Evolutionary conservation across 1,140 invertebrate genomes (phyloP).

Genomic region (Caenorhabditis latens): DNA sequence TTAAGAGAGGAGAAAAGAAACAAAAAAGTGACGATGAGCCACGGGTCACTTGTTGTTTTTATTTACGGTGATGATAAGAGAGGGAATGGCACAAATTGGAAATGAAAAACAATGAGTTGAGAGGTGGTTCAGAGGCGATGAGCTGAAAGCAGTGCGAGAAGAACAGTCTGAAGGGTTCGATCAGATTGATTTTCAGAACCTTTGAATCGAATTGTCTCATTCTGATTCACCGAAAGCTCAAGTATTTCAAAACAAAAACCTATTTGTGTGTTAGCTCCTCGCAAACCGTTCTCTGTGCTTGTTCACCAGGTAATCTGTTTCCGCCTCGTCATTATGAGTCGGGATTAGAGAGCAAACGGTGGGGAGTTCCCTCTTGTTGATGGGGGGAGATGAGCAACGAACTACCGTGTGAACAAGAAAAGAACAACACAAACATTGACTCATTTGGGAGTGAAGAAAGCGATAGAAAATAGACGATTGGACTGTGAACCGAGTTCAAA

Average conservation of each 20-base stretch:
- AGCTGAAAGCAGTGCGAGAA: background rate
- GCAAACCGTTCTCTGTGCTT: background rate
- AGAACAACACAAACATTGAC: slow-evolving; percentile 42
- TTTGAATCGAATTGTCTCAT: too few species aligned
- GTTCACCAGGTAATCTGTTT: background rate
- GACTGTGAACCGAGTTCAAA: background rate
- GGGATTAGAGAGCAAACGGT: background rate
- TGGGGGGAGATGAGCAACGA: background rate
- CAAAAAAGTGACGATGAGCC: background rate
- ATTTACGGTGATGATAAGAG: background rate
- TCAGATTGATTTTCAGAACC: too few species aligned
- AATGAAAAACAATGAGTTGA: background rate
- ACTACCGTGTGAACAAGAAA: background rate
- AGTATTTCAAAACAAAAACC: background rate
- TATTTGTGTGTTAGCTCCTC: background rate
- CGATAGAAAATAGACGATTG: background rate
- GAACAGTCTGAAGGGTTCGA: too few species aligned
- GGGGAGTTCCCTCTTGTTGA: background rate
- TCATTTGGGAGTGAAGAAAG: slow-evolving; percentile 1
- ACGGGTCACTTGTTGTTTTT: slow-evolving; percentile 20
- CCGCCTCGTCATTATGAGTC: slow-evolving; percentile 1
- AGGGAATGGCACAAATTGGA: background rate
- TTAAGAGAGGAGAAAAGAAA: slow-evolving; percentile 1
- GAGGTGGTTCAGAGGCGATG: background rate
- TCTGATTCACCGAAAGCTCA: too few species aligned